phyloP scores from a whole-genome alignment of 1,140 invertebrate species.

The Andrena cerasifolii region DNA sequence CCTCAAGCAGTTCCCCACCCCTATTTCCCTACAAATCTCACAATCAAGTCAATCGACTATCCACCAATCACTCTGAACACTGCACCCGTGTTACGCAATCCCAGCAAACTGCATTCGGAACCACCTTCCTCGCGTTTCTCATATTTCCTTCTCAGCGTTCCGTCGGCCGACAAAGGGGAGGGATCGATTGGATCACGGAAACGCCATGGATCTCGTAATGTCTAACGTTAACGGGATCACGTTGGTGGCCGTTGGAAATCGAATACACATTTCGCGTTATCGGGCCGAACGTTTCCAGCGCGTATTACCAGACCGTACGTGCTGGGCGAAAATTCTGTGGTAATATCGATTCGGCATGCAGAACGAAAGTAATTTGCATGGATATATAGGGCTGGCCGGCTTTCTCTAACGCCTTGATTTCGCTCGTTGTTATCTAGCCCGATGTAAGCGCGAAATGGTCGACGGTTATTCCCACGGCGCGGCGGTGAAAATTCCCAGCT shows the following conservation, averaged over 20 bases:
- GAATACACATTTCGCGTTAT: background rate
- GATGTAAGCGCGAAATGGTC: conserved; percentile 37
- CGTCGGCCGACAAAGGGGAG: background rate
- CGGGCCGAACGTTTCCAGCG: conserved; percentile 1
- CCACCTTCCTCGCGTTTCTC: too few relatives aligned
- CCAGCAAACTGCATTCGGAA: too few relatives aligned
- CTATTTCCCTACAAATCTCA: too few relatives aligned
- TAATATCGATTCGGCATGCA: conserved; percentile 59
- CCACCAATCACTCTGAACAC: too few relatives aligned
- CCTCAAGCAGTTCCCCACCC: too few relatives aligned
- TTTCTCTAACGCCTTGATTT: conserved; percentile 43
- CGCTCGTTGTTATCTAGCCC: conserved; percentile 37
- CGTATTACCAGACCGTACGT: background rate
- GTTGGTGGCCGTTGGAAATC: background rate
- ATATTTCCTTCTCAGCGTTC: background rate
- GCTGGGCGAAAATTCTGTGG: conserved; percentile 45
- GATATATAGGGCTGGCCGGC: conserved; percentile 48
- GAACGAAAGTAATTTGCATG: conserved; percentile 64
- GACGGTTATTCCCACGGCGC: background rate
- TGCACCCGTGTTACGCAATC: too few relatives aligned
- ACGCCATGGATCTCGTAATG: background rate
- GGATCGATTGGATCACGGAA: background rate
- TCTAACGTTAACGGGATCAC: conserved; percentile 20
- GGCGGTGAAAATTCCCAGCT: background rate
- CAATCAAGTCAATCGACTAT: too few relatives aligned